Base-by-base conservation (phyloP, 1,140 invertebrate species). In the Notospermus geniculatus region DNA sequence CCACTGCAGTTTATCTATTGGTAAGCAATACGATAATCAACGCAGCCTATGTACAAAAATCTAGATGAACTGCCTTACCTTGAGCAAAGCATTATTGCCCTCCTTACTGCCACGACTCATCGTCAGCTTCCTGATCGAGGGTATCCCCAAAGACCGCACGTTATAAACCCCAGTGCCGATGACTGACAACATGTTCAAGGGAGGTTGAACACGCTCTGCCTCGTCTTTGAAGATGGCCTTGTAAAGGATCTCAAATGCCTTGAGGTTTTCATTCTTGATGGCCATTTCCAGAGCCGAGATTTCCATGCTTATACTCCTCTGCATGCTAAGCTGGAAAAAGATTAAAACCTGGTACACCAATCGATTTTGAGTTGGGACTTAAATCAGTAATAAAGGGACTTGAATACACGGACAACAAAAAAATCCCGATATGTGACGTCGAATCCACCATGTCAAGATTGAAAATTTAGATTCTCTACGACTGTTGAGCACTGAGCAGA, bases 1-100 rank as follows among this genome's bases (percentile, higher is more conserved):
- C n/a, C n/a, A n/a, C n/a, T n/a, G n/a, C n/a, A n/a, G n/a, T n/a
- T n/a, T n/a, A n/a, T n/a, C n/a, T n/a, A n/a, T n/a, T n/a, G n/a
- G n/a, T n/a, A n/a, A n/a, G n/a, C n/a, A n/a, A n/a, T n/a, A n/a
- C n/a, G n/a, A n/a, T n/a, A n/a, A n/a, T n/a, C n/a, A n/a, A n/a
- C n/a, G n/a, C n/a, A n/a, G n/a, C n/a, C n/a, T n/a, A n/a, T 30
- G 15, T 32, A 25, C 5, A 67, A 25, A n/a, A 54, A 23, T 32
- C 46, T 22, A 63, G 23, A 27, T 43, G 54, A 2, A n/a, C 2
- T 30, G 23, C n/a, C 43, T 1, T 68, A 80, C 82, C 59, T 83
- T 81, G 19, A 79, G 63, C 57, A 84, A 77, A 11, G 83, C 83
- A 65, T 81, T 78, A 64, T 84, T 84, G 53, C 83, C 83, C 73